Evolutionary conservation across 2,888 invertebrate genomes (phyloP).

Genomic region (Bellardia bayeri): DNA sequence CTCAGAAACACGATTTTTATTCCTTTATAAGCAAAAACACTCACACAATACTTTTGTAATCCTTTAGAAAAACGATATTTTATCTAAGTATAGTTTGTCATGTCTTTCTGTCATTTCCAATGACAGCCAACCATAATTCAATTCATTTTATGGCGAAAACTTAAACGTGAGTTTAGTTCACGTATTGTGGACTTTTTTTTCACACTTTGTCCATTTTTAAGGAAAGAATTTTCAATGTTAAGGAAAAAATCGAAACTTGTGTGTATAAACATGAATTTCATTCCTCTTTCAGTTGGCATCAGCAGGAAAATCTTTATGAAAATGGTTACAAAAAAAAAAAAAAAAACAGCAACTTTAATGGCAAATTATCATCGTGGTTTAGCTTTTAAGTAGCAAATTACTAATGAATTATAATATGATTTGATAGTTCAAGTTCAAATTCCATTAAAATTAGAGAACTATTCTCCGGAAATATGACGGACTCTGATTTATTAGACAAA

Average conservation of each 20-base stretch:
- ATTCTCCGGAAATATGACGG: no score
- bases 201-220: slow-evolving; percentile 50
- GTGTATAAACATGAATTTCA: slow-evolving; percentile 41
- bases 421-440: no score
- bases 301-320: slow-evolving; percentile 1
- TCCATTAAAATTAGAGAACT: no score
- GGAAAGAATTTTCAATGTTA: slow-evolving; percentile 3
- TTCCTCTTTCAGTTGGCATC: neutral
- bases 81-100: slow-evolving; percentile 57
- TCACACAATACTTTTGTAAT: neutral
- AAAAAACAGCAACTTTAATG: neutral
- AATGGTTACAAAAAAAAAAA: neutral
- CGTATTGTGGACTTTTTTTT: slow-evolving; percentile 36
- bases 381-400: no score
- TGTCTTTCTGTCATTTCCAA: slow-evolving; percentile 69
- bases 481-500: no score
- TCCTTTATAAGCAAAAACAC: neutral
- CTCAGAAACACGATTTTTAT: slow-evolving; percentile 35
- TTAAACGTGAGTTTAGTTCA: slow-evolving; percentile 63
- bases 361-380: no score
- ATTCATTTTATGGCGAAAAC: slow-evolving; percentile 72
- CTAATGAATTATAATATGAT: no score
- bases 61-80: slow-evolving; percentile 27
- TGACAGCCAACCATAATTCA: slow-evolving; percentile 77
- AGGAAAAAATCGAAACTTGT: slow-evolving; percentile 27